Evolutionary conservation across 2,888 invertebrate genomes (phyloP).

Genomic region (Zhuqinia jingwanae): DNA sequence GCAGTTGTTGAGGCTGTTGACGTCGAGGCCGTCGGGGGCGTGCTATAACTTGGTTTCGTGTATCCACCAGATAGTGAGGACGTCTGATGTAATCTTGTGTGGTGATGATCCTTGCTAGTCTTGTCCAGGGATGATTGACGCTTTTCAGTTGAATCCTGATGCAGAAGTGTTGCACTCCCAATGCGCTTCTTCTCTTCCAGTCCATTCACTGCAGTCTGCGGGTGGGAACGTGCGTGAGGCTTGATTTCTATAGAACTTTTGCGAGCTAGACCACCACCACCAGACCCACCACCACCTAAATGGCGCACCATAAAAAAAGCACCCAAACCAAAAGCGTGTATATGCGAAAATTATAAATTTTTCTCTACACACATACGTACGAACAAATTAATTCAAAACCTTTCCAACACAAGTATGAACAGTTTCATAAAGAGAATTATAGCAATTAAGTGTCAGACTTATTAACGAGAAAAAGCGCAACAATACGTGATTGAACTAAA

Average conservation of each 20-base stretch:
- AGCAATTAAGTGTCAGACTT: no score
- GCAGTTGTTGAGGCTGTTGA: neutral
- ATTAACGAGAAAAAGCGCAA: no score
- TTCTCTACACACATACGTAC: neutral
- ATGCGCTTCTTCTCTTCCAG: slow-evolving; percentile 65
- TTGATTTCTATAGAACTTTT: slow-evolving; percentile 75
- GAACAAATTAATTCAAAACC: no score
- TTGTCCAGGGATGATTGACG: slow-evolving; percentile 66
- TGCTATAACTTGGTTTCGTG: slow-evolving; percentile 11
- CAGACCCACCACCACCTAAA: slow-evolving; percentile 77
- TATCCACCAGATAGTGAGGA: neutral
- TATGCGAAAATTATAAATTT: slow-evolving; percentile 62
- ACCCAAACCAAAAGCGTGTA: slow-evolving; percentile 74
- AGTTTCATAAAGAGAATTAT: no score
- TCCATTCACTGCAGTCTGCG: slow-evolving; percentile 54
- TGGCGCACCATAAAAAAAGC: slow-evolving; percentile 76
- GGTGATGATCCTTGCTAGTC: slow-evolving; percentile 27
- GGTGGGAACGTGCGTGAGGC: slow-evolving; percentile 68
- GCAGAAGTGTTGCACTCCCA: neutral
- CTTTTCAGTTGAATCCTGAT: slow-evolving; percentile 22
- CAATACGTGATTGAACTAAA: no score
- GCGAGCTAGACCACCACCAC: slow-evolving; percentile 71
- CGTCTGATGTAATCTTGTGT: slow-evolving; percentile 45
- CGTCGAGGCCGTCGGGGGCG: neutral
- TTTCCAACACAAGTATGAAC: no score